phyloP scores from a whole-genome alignment of 2,888 invertebrate species.

The Bhutanitis thaidina region DNA sequence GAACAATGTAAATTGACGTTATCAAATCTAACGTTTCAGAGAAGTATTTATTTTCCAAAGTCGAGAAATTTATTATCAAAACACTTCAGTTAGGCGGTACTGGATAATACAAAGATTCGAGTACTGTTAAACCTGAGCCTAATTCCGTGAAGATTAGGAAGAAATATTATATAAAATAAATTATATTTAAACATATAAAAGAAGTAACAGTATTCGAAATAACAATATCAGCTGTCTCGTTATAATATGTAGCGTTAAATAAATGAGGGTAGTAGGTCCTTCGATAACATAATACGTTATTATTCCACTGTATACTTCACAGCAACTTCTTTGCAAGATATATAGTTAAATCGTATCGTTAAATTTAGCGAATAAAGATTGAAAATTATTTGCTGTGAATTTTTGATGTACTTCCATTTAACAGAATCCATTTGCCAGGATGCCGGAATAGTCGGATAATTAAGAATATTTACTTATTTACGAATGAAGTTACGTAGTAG shows the following conservation, averaged over 20 bases:
- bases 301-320: no score
- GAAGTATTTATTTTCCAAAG: slow-evolving; percentile 16
- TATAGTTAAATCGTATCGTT: no score
- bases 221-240: no score
- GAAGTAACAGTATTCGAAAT: no score
- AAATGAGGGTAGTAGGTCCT: slow-evolving; percentile 18
- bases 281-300: not conserved
- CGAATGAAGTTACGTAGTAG: slow-evolving; percentile 8
- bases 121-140: not conserved
- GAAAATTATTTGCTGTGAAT: no score
- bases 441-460: not conserved
- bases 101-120: slow-evolving; percentile 4
- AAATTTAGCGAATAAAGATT: no score
- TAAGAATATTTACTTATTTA: not conserved
- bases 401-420: no score
- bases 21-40: slow-evolving; percentile 13
- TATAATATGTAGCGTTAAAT: slow-evolving; percentile 1
- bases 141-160: not conserved
- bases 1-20: slow-evolving; percentile 18
- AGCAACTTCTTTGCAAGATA: no score
- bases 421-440: no score
- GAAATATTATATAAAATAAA: no score
- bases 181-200: no score
- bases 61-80: slow-evolving; percentile 15
- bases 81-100: slow-evolving; percentile 10